phyloP scores from a whole-genome alignment of 2,113 vertebrate genomes.

The Galbula dea region DNA sequence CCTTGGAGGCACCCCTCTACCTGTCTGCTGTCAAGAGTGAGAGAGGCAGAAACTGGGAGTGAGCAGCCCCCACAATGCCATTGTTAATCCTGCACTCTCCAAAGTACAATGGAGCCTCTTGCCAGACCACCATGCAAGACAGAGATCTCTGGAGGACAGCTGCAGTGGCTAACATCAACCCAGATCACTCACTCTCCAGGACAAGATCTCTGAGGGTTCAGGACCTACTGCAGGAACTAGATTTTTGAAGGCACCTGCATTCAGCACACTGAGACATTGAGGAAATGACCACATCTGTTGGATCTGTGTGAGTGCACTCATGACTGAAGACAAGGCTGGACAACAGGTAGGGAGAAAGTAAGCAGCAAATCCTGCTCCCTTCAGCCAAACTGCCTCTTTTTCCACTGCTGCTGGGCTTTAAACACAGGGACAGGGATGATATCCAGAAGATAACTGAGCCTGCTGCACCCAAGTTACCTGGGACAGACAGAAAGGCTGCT shows the following conservation, averaged over 20 bases:
- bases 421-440: background rate
- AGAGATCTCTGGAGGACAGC: background rate
- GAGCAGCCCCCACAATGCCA: background rate
- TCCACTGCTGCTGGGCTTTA: background rate
- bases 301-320: background rate
- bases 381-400: background rate
- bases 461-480: rapidly evolving
- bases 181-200: background rate
- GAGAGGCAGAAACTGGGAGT: background rate
- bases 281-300: background rate
- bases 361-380: background rate
- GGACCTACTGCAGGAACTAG: background rate
- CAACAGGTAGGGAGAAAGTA: background rate
- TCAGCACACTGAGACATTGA: background rate
- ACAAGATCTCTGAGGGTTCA: background rate
- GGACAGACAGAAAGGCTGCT: background rate
- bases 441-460: background rate
- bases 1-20: background rate
- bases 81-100: background rate
- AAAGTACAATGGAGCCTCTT: background rate
- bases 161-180: background rate
- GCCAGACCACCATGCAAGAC: background rate
- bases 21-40: background rate
- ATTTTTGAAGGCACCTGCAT: background rate
- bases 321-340: background rate